Base-by-base conservation (phyloP, 2,797 vertebrate species). In the Adelosebastes latens region DNA sequence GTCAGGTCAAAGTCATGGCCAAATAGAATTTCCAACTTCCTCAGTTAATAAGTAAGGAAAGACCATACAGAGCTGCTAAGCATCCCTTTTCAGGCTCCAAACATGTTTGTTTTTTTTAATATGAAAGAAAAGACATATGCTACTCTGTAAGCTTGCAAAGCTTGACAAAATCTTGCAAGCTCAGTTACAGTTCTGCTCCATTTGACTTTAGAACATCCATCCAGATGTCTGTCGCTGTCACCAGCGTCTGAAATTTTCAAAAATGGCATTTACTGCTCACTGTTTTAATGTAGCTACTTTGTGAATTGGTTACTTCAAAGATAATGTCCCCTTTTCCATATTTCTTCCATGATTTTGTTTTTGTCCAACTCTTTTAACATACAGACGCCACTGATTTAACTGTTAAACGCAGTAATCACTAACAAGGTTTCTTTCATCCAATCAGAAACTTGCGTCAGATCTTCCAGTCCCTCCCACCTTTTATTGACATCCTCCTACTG, bases 401-500 rank as follows among this genome's bases (percentile, higher is more conserved):
- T 36, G 18, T 72, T 46, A 11, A 49, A 52, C 0, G 2, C 36
- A 64, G 6, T 52, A 2, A 3, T 36, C 68, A 67, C 65, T 80
- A 27, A 90, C 72, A 8, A 46, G 1, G 1, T 80, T 72, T 87
- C 39, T 92, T 69, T 90, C 58, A 20, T 87, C 81, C 77, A 74
- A 83, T 81, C 92, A 99, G 98, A 93, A 99, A 99, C 92, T 92
- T 99, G 84, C 97, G 98, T 32, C 99, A 99, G 96, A 99, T 99
- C 93, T 99, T 99, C 95, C 99, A 99, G 95, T 99, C 99, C 1
- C 96, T 99, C 75, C 99, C 98, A 1, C 97, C 99, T n/a, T 99
- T 99, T 89, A 97, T 99, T 86, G 99, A 99, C 92, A 99, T 99
- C 84, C 97, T 99, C 22, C 95, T 99, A 7, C 95, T 99, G 61